Conservation (phyloP, 2,797 vertebrate species). For the Acomys russatus region DNA sequence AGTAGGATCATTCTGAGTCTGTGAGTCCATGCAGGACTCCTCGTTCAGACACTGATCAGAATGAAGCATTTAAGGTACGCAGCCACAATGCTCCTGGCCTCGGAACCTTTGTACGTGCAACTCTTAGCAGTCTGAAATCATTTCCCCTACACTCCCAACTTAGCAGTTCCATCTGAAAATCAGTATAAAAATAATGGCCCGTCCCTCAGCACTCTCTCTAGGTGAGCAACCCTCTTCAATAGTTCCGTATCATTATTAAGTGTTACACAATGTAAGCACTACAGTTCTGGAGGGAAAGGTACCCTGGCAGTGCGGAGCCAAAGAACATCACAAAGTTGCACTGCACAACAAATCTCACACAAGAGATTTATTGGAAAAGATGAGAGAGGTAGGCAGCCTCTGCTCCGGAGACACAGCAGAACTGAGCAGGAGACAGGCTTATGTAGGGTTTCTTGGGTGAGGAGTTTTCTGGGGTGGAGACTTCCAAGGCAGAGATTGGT, state of each 20-base stretch:
- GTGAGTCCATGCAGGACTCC: no score
- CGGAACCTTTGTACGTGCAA: slow-evolving; percentile 11
- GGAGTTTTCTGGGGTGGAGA: neutral
- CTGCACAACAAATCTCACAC: neutral
- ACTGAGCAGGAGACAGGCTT: neutral
- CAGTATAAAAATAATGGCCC: neutral
- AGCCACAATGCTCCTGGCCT: neutral
- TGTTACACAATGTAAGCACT: neutral
- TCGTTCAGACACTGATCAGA: neutral
- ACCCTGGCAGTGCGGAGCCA: neutral
- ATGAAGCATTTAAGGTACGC: neutral
- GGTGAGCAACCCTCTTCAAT: neutral
- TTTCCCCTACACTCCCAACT: neutral
- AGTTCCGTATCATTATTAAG: neutral
- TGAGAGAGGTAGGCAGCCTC: neutral
- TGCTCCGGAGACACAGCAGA: neutral
- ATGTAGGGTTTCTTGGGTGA: neutral
- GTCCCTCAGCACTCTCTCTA: neutral
- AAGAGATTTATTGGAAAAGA: neutral
- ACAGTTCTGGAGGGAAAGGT: neutral
- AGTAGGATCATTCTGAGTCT: neutral
- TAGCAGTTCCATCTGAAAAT: neutral
- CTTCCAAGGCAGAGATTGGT: neutral
- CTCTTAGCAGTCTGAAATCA: neutral
- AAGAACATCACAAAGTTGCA: neutral